Evolutionary conservation across 2,888 invertebrate genomes (phyloP), one percentile per base, ranked within the genome.

Genomic region (Megalurothrips usitatus): DNA sequence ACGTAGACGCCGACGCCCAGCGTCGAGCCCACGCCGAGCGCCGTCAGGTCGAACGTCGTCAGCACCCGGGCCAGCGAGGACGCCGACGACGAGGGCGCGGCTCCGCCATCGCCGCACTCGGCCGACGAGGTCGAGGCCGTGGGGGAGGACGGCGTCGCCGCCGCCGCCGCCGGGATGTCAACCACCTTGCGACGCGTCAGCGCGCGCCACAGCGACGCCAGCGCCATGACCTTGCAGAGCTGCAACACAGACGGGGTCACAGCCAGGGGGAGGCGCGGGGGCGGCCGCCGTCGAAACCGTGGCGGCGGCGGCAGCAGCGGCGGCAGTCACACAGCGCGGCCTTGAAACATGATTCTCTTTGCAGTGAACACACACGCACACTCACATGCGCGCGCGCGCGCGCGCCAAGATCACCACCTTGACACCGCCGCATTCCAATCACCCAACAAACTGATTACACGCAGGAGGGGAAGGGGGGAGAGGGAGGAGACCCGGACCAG

Each of bases 1-100:
- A 91, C 90, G 84, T 91, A 91, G 63, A 91, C 89, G 1, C 91
- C 91, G 0, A 90, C 89, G 9, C 91, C 91, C 10, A 91, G 88
- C 0, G 88, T 88, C 28, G 86, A 85, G 19, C 88, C 88, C 28
- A 88, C 86, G 11, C 86, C 86, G 48, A 91, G 85, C 17, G 88
- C 87, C 52, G 89, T 90, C 19, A 91, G 86, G 84, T 90, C 91
- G n/a, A 89, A 83, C 0, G 88, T 87, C 10, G 87, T 86, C 14
- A 91, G 85, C 81, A 89, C 89, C 83, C 90, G 85, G 79, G 85
- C 85, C n/a, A 87, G 83, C 80, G 84, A 82, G 1, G 84, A 83
- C 48, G 82, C 82, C 17, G 34, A 19, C 47, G 43, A 12, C 68
- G 68, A 26, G 9, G 68, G 23, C n/a, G 68, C 17, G 52, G 52